Evolutionary conservation across 2,797 vertebrate species (phyloP).

Genomic region (Distichodus sexfasciatus): DNA sequence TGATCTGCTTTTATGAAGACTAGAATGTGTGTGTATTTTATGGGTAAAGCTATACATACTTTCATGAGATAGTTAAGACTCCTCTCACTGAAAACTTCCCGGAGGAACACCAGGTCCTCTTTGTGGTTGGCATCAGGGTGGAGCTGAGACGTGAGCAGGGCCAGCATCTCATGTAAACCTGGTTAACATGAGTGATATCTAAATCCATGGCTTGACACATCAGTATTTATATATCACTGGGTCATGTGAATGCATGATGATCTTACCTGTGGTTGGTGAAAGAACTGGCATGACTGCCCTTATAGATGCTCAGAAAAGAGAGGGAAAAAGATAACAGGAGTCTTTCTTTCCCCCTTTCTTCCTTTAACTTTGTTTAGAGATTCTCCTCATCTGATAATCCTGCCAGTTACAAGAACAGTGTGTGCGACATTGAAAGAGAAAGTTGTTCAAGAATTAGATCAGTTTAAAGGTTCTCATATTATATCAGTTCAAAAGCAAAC

Average conservation of each 20-base stretch:
- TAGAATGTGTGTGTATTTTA: too few relatives aligned
- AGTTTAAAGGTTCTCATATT: too few relatives aligned
- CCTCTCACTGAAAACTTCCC: slow-evolving; percentile 88
- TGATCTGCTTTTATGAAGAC: too few relatives aligned
- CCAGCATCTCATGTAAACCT: slow-evolving; percentile 92
- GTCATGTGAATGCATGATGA: neutral
- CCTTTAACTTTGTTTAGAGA: slow-evolving; percentile 18
- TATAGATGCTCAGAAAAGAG: slow-evolving; percentile 18
- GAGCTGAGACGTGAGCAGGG: slow-evolving; percentile 88
- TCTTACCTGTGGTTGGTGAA: slow-evolving; percentile 76
- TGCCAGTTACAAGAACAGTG: neutral
- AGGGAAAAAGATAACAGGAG: slow-evolving; percentile 2
- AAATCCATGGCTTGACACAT: neutral
- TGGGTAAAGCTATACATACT: slow-evolving; percentile 75
- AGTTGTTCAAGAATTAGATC: too few relatives aligned
- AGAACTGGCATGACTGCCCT: slow-evolving; percentile 76
- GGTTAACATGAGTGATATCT: neutral
- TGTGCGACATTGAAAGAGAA: neutral
- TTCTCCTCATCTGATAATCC: slow-evolving; percentile 45
- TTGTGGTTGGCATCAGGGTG: slow-evolving; percentile 88
- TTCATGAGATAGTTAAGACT: slow-evolving; percentile 89
- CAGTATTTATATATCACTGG: neutral
- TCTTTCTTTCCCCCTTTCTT: neutral
- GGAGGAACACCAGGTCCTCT: slow-evolving; percentile 88
- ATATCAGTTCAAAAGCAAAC: neutral